A percentile compares a stretch with the other conserved stretches of the same genome.
Conservation (phyloP, 2,113 vertebrate species). For the Microtus richardsoni region DNA sequence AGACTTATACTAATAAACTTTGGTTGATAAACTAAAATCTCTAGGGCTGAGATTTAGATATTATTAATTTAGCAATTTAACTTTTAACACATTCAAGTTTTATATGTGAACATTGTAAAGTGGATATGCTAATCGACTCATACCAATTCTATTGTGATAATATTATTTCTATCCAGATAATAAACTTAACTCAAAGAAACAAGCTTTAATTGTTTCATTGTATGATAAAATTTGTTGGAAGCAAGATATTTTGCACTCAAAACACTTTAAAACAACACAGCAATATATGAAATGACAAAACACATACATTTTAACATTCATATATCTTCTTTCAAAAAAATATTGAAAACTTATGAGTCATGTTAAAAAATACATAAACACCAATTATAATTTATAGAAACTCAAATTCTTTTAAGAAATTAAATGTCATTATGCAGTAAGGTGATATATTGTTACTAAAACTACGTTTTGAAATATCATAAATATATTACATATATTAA, state of each 20-base stretch:
- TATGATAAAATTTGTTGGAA: not conserved
- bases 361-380: not conserved
- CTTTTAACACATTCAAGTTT: constrained; percentile 35
- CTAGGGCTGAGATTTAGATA: constrained; percentile 18
- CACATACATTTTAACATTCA: not conserved
- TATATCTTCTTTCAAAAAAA: not conserved
- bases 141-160: constrained; percentile 32
- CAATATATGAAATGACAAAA: not conserved
- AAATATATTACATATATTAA: not conserved
- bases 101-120: constrained; percentile 34
- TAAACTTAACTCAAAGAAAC: constrained; percentile 40
- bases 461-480: not conserved
- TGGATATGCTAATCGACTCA: constrained; percentile 33
- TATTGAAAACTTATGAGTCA: not conserved
- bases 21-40: not conserved
- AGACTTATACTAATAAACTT: not conserved
- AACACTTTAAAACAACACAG: constrained; percentile 1
- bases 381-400: not conserved
- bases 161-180: constrained; percentile 8
- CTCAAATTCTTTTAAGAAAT: constrained; percentile 33
- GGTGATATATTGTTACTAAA: not conserved
- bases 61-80: constrained; percentile 34
- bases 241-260: not conserved
- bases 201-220: constrained; percentile 3
- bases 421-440: not conserved